Conservation (phyloP, 53 echinoderm and acorn worm genomes). For the Crossaster papposus region DNA sequence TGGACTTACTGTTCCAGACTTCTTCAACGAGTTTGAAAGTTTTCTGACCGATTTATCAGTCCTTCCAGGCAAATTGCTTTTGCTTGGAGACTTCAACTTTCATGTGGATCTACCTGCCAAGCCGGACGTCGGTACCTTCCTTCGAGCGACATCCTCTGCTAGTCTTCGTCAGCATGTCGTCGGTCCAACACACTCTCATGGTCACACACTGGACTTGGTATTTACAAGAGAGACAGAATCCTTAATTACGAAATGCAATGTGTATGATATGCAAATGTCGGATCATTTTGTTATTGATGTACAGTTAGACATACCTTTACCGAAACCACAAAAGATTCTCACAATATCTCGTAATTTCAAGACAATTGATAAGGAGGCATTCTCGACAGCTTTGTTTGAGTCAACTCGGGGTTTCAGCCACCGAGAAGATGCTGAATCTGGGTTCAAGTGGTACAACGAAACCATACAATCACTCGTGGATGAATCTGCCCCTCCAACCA, state of each 20-base stretch:
- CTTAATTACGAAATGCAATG: slow-evolving; percentile 8
- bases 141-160: neutral
- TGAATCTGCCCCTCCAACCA: slow-evolving; percentile 9
- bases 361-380: slow-evolving; percentile 46
- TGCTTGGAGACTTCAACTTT: neutral
- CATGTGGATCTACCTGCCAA: slow-evolving; percentile 10
- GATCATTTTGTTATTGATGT: slow-evolving; percentile 50
- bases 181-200: slow-evolving; percentile 5
- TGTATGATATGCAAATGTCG: slow-evolving; percentile 15
- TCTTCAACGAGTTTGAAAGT: slow-evolving; percentile 31
- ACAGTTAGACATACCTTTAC: slow-evolving; percentile 31
- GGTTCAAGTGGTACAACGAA: slow-evolving; percentile 36
- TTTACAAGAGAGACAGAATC: slow-evolving; percentile 7
- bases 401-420: slow-evolving; percentile 23
- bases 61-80: neutral
- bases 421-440: slow-evolving; percentile 44
- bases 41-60: neutral
- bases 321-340: slow-evolving; percentile 36
- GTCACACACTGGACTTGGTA: slow-evolving; percentile 13
- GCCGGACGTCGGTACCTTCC: neutral
- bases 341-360: slow-evolving; percentile 21
- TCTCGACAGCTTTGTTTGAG: slow-evolving; percentile 30
- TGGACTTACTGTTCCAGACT: slow-evolving; percentile 11
- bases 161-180: neutral
- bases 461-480: neutral